These are phyloP conservation scores for Apus apus DNA, from an alignment of 2,113 vertebrate species.

Conservation along the genomic window DNA sequence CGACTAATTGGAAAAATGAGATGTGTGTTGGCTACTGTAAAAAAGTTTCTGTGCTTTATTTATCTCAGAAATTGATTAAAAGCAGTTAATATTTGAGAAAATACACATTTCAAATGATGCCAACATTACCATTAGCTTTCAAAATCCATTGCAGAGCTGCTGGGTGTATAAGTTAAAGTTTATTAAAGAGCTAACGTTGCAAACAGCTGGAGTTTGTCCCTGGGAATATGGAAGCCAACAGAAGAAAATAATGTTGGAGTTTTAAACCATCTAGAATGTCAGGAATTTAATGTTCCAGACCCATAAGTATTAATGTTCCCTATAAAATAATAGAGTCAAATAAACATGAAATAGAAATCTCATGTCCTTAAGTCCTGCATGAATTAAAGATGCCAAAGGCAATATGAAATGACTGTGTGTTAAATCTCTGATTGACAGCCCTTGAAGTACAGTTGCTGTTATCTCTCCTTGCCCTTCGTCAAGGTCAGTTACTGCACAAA, in stretches of 20 bases:
- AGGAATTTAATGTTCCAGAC: neutral
- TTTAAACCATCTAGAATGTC: neutral
- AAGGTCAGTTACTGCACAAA: neutral
- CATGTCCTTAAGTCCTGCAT: neutral
- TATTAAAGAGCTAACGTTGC: neutral
- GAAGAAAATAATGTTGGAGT: neutral
- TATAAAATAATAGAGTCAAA: neutral
- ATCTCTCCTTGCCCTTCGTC: neutral
- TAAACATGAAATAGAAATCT: constrained; percentile 17
- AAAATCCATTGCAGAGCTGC: neutral
- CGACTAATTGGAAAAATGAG: neutral
- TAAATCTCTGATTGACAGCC: neutral
- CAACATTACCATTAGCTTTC: neutral
- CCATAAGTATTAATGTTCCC: neutral
- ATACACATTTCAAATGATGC: neutral
- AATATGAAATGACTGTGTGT: neutral
- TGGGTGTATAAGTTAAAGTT: neutral
- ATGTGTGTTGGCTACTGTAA: neutral
- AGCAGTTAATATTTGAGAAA: neutral
- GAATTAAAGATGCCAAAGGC: constrained; percentile 4
- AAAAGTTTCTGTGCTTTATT: neutral
- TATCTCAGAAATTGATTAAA: neutral
- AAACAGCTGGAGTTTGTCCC: neutral
- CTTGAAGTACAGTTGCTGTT: neutral
- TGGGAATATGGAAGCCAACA: neutral